Percentiles rank a stretch among this genome's conserved stretches.
Evolutionary conservation across 2,888 invertebrate genomes (phyloP).

Genomic region (Drosophila mayaguana): DNA sequence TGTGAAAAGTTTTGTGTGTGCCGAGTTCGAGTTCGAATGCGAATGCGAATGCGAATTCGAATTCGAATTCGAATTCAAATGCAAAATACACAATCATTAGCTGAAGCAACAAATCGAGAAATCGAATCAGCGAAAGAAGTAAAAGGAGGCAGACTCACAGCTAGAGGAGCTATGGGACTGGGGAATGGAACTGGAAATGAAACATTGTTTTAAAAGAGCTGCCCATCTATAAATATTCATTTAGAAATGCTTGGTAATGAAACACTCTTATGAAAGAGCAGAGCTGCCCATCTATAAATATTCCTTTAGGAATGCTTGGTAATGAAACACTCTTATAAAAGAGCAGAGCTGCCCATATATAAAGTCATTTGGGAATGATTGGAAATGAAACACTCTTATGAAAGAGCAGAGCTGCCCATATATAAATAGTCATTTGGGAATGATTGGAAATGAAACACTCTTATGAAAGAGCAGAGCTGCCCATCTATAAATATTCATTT

Average conservation of each 20-base stretch:
- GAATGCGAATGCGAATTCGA: constrained; percentile 1
- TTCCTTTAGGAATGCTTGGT: not conserved
- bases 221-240: too few species aligned
- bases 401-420: too few species aligned
- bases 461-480: too few species aligned
- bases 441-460: too few species aligned
- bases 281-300: too few species aligned
- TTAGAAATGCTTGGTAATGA: not conserved
- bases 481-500: too few species aligned
- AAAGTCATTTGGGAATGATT: not conserved
- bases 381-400: not conserved
- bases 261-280: too few species aligned
- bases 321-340: not conserved
- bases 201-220: not conserved
- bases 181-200: not conserved
- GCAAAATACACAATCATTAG: constrained; percentile 28
- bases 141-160: not conserved
- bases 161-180: not conserved
- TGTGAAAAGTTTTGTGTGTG: constrained; percentile 31
- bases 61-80: not conserved
- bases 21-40: constrained; percentile 5
- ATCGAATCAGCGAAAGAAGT: not conserved
- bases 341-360: not conserved
- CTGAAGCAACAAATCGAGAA: constrained; percentile 31
- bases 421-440: too few species aligned